Percentiles rank a stretch among this genome's conserved stretches.
Conservation (phyloP, 2,113 vertebrate species). For the Ageneiosus marmoratus region DNA sequence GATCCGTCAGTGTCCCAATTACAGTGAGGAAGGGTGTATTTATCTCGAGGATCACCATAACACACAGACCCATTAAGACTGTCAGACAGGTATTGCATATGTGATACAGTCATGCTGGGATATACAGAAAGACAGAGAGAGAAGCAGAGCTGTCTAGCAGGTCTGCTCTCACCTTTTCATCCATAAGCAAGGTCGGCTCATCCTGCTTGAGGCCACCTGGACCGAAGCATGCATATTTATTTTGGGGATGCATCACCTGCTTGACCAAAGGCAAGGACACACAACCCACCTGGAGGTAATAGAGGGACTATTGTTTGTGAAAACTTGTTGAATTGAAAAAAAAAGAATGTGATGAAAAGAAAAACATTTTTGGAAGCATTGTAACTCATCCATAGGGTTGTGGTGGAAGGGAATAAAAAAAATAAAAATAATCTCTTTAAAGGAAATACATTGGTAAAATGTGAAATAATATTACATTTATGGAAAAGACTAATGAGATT, state of each 20-base stretch:
- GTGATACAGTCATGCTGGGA: slow-evolving; percentile 3
- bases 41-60: background rate
- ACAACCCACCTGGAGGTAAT: background rate
- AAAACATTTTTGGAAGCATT: background rate
- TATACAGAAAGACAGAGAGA: slow-evolving; percentile 16
- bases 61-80: background rate
- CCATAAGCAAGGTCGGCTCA: slow-evolving; percentile 44
- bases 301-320: slow-evolving; percentile 12
- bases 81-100: slow-evolving; percentile 21
- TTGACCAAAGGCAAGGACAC: slow-evolving; percentile 29
- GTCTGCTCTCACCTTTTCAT: slow-evolving; percentile 18
- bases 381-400: background rate
- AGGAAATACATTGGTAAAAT: background rate
- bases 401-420: background rate
- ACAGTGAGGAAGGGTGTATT: background rate
- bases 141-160: slow-evolving; percentile 14
- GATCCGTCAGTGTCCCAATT: slow-evolving; percentile 25
- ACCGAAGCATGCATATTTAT: slow-evolving; percentile 34
- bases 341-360: background rate
- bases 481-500: background rate
- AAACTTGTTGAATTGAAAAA: background rate
- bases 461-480: background rate
- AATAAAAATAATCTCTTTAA: background rate
- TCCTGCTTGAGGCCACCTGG: slow-evolving; percentile 44
- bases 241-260: slow-evolving; percentile 28